Base-by-base conservation (phyloP, 1,140 invertebrate species). In the Coenobita brevimanus region DNA sequence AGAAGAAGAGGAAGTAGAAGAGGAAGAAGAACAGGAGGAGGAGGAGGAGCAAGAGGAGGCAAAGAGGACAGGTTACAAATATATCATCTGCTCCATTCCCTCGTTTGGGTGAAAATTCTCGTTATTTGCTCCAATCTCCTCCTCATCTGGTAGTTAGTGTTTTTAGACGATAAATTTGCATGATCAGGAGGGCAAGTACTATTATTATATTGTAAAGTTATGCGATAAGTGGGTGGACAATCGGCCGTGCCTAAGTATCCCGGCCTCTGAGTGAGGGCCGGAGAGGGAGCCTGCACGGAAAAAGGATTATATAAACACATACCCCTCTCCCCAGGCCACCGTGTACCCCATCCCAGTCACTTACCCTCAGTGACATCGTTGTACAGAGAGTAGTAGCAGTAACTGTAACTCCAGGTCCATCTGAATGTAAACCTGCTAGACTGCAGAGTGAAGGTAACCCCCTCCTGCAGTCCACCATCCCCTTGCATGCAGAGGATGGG, bases 91-190 rank as follows among this genome's bases (percentile, higher is more conserved):
- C 54, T 80, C 78, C 78, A 80, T 80, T 80, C 78, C 76, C 54
- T 80, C 78, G 50, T 80, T 80, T 80, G 57, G 78, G 78, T 46
- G 30, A 80, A 80, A 80, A 80, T 80, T 80, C 60, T 27, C 78
- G 62, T 80, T 62, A 80, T 80, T 80, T 80, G 50, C 78, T 62
- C 78, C 78, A 80, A 57, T 80, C 78, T 80, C 60, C 43, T 80
- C 78, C 43, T 80, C 60, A 80, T 80, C 78, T 46, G 78, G 60
- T 80, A 80, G 78, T 80, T 80, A 62, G 78, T 80, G 78, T 80
- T 80, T 80, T 80, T 80, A 80, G 78, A 62, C 78, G 62, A 80
- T 80, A 80, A 33, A 80, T 36, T 80, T 62, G 33, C 78, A 62
- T 80, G 78, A 80, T 62, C 54, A 80, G 60, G 30, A 41, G 38